These are phyloP conservation scores for Leptonema lineaticorne DNA, from an alignment of 1,140 invertebrate species.

Conservation along the genomic window DNA sequence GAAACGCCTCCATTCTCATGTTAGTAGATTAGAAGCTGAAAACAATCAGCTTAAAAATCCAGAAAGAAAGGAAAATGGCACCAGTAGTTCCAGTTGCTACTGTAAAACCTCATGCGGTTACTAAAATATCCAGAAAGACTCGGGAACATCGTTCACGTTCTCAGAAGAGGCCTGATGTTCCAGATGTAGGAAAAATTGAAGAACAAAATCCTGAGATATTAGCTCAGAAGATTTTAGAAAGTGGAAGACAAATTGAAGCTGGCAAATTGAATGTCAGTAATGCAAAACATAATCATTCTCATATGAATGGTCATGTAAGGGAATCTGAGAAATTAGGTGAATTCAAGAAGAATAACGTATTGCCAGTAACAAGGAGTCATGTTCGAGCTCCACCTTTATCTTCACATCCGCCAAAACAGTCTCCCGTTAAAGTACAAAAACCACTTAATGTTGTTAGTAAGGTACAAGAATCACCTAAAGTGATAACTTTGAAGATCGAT, in stretches of 20 bases:
- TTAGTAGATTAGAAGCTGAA: constrained; percentile 74
- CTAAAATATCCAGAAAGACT: constrained; percentile 62
- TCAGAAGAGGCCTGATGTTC: constrained; percentile 88
- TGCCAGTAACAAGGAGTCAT: constrained; percentile 27
- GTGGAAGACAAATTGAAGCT: constrained; percentile 82
- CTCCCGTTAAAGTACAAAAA: constrained; percentile 53
- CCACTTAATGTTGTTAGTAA: constrained; percentile 52
- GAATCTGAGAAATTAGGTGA: constrained; percentile 48
- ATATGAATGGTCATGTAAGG: constrained; percentile 52
- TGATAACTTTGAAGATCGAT: constrained; percentile 88
- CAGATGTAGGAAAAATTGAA: constrained; percentile 85
- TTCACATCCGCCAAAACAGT: constrained; percentile 44
- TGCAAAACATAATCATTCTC: constrained; percentile 46
- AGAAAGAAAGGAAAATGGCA: constrained; percentile 64
- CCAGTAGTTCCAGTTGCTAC: constrained; percentile 54
- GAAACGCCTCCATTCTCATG: constrained; percentile 78
- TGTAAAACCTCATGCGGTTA: constrained; percentile 51
- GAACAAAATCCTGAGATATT: constrained; percentile 88
- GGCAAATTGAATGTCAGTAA: constrained; percentile 59
- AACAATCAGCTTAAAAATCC: constrained; percentile 67
- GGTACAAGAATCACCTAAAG: constrained; percentile 75
- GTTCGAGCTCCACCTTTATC: constrained; percentile 46
- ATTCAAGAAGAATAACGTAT: constrained; percentile 38
- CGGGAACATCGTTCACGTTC: constrained; percentile 74
- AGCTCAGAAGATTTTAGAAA: constrained; percentile 86